Conservation (phyloP, 2,888 invertebrate genomes). For the Apamea monoglypha region DNA sequence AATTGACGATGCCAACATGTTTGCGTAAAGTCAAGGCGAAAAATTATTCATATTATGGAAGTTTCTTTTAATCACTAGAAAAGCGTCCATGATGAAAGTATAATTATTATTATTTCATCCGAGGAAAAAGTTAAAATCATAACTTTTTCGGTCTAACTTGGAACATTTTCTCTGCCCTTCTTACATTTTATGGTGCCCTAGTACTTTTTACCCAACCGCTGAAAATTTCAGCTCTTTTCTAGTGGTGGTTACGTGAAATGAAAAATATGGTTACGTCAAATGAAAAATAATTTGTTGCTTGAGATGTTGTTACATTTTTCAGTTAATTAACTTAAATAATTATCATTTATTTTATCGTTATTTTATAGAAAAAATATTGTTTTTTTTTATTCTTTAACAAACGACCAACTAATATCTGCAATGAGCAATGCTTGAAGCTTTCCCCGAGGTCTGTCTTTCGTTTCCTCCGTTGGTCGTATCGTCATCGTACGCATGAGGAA, state of each 20-base stretch:
- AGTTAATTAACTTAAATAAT: background rate
- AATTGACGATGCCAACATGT: too few relatives aligned
- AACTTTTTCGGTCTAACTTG: background rate
- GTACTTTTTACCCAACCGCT: constrained; percentile 31
- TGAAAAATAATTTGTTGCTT: background rate
- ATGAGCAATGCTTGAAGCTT: background rate
- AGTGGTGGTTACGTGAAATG: background rate
- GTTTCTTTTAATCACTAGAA: background rate
- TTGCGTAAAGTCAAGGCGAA: background rate
- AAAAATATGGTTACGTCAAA: background rate
- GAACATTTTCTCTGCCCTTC: background rate
- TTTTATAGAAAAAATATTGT: too few relatives aligned
- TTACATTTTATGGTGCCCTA: constrained; percentile 10
- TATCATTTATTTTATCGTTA: background rate
- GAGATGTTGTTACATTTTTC: background rate
- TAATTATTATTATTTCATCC: background rate
- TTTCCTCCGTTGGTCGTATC: background rate
- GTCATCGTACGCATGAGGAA: background rate
- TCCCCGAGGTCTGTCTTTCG: background rate
- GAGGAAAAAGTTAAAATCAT: background rate
- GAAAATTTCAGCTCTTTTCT: constrained; percentile 28
- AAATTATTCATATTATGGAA: background rate
- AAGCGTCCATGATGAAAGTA: background rate
- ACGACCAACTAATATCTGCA: too few relatives aligned
- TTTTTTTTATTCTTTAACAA: background rate